Evolutionary conservation across 2,113 vertebrate species (phyloP), one percentile per base, ranked within the genome.

Genomic region (Jacana jacana): DNA sequence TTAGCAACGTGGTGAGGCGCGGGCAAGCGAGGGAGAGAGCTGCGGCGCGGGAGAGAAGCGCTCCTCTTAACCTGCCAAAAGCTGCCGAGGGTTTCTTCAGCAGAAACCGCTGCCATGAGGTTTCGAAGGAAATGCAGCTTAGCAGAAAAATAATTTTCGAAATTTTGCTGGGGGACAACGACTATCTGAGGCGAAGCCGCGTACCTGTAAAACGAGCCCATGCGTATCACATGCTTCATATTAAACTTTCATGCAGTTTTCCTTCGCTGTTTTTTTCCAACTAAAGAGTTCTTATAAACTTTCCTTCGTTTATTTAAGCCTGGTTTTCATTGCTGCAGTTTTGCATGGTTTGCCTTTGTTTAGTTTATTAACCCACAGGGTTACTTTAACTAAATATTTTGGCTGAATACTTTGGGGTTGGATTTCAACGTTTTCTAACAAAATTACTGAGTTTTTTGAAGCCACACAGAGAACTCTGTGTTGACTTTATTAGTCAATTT

Each of bases 291-390:
- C 99, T 99, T 99, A 98, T 99, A 99, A 99, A 99, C 99, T 98
- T 97, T 98, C 98, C 98, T 99, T 98, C 97, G 98, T 99, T 99
- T 99, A 99, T 98, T 98, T 98, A 96, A 99, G 99, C 99, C 99
- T 99, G 99, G 99, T 98, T 99, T 99, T 99, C 99, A 99, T 99
- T 99, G 99, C 98, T 97, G 97, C 97, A 98, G 99, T 99, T 99
- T 99, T 99, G 99, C 99, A 99, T 97, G 98, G 98, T 99, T 99
- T 99, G 99, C 98, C 98, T 99, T 99, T 99, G 98, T 99, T 99
- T 99, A 98, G 98, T 99, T 99, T 99, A 99, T 99, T 99, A 99
- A 99, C 99, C 98, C 98, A 98, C 98, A 98, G 98, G 99, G 99
- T 99, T 99, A 99, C 98, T 98, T 98, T 99, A 99, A 98, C 98